A percentile compares a stretch with the other conserved stretches of the same genome.
phyloP scores from a whole-genome alignment of 2,113 vertebrate species.

The Tachysurus vachellii region DNA sequence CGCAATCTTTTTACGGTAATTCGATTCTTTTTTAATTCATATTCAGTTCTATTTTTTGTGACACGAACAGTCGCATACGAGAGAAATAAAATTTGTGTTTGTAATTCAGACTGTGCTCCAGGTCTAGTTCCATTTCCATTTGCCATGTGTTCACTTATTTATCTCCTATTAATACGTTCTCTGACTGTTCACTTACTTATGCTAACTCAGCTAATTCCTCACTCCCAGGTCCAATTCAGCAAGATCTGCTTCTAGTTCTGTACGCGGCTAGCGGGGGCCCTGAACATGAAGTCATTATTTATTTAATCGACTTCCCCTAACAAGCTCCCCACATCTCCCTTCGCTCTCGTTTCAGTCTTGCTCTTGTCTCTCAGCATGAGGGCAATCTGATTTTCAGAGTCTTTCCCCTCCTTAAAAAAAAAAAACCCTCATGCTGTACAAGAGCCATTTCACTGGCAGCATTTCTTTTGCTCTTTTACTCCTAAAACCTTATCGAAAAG shows the following conservation, averaged over 20 bases:
- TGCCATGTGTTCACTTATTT: conserved; percentile 57
- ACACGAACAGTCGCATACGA: no score
- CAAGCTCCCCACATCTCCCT: conserved; percentile 74
- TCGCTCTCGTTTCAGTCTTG: conserved; percentile 35
- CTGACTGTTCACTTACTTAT: conserved; percentile 25
- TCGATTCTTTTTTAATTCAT: no score
- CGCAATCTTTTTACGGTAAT: conserved; percentile 19
- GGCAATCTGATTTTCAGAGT: conserved; percentile 5
- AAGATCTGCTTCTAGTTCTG: conserved; percentile 72
- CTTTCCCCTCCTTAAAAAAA: neutral
- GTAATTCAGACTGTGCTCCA: conserved; percentile 57
- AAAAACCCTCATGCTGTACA: neutral
- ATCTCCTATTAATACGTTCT: conserved; percentile 15
- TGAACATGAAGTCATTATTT: conserved; percentile 79
- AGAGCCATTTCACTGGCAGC: neutral
- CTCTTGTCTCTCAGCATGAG: conserved; percentile 70
- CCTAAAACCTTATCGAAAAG: neutral
- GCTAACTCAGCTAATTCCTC: conserved; percentile 45
- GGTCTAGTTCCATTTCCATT: conserved; percentile 66
- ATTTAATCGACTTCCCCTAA: conserved; percentile 79
- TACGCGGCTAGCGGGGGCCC: conserved; percentile 65
- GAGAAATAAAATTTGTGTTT: no score
- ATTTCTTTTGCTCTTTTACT: neutral
- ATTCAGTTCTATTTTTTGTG: no score
- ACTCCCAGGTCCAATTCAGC: conserved; percentile 54